Evolutionary conservation across 2,113 vertebrate species (phyloP), one percentile per base, ranked within the genome.

Genomic region (Macroglossus sobrinus): DNA sequence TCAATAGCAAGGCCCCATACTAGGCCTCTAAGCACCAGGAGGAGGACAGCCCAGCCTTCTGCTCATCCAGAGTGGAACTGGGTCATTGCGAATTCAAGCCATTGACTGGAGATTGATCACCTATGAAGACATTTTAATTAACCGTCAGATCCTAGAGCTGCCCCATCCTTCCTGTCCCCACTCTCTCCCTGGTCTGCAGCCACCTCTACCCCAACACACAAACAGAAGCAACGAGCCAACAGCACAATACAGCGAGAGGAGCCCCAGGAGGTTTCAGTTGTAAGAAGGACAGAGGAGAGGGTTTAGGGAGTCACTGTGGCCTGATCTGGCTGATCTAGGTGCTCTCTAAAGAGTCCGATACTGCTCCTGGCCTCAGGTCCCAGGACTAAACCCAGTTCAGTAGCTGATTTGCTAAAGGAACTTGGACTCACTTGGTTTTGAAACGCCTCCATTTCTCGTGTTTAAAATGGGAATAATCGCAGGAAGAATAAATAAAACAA

Each of bases 111-210:
- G 72, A 53, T 79, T 93, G 97, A 96, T 97, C 97, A 94, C 89
- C 94, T 91, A 38, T 64, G 76, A 28, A 68, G 92, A 79, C 66
- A 89, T 96, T 98, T 97, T 96, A 97, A 98, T 97, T 94, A 95
- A 89, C 84, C 2, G 5, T 84, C 84, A 88, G 89, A 40, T 84
- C 95, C 72, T 88, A 16, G 26, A 90, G 72, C 57, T 30, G 57
- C 63, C 78, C 84, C 74, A 30, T 64, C 38, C 35, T 86, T 55
- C 78, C 71, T 75, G 21, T 72, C 84, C 63, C 61, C 38, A 45
- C 47, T 1, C 47, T 28, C 47, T 64, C 80, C 63, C 40, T 14
- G 9, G 11, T 69, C 76, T 21, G 45, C 18, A 55, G 55, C 71
- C 75, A 71, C 61, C 16, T 43, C 55, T 8, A 7, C 57, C 59